These are phyloP conservation scores for Clusia tigrina DNA, from an alignment of 2,888 invertebrate genomes.

Conservation along the genomic window DNA sequence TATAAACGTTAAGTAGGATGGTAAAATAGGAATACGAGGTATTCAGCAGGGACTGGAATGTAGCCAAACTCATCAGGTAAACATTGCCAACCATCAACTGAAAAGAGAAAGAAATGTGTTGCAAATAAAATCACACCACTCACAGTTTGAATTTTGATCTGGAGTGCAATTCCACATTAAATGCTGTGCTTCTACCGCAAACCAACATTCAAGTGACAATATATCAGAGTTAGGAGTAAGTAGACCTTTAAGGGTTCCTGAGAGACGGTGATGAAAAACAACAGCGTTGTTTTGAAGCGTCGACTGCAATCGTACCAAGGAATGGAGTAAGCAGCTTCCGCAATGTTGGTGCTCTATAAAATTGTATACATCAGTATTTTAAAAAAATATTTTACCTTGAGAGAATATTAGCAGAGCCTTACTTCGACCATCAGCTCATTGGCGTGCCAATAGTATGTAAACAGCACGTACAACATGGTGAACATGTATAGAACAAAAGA, in stretches of 20 bases:
- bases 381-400: background rate
- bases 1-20: conserved; percentile 42
- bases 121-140: conserved; percentile 1
- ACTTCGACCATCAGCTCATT: conserved; percentile 58
- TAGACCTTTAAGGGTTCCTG: conserved; percentile 57
- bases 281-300: conserved; percentile 48
- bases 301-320: conserved; percentile 52
- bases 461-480: conserved; percentile 58
- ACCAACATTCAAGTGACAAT: too few relatives aligned
- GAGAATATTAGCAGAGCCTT: conserved; percentile 17
- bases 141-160: background rate
- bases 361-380: background rate
- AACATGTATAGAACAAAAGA: conserved; percentile 53
- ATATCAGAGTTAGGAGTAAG: too few relatives aligned
- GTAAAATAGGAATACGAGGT: conserved; percentile 60
- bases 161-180: background rate
- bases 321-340: conserved; percentile 54
- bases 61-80: conserved; percentile 52
- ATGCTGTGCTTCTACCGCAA: background rate
- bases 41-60: conserved; percentile 59
- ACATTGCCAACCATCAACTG: conserved; percentile 49
- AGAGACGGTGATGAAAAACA: conserved; percentile 52
- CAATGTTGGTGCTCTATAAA: conserved; percentile 50
- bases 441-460: conserved; percentile 59
- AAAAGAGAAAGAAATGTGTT: too few relatives aligned